These are phyloP conservation scores for Trogon surrucura DNA, from an alignment of 2,113 vertebrate genomes.

Conservation along the genomic window DNA sequence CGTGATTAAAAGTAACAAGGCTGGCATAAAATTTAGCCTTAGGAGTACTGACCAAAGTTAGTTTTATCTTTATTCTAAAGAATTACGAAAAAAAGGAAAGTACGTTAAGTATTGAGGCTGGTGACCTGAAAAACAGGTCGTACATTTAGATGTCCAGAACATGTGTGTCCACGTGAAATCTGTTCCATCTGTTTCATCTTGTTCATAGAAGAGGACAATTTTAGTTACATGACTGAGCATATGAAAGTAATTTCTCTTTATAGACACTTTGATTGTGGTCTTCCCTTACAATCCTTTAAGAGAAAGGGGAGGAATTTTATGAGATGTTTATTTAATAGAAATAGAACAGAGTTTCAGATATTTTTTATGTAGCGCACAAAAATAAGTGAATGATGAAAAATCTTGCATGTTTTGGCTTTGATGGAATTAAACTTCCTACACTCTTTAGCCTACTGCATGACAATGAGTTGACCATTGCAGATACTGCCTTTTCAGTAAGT, in stretches of 20 bases:
- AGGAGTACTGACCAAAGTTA: neutral
- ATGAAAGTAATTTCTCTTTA: neutral
- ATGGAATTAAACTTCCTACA: neutral
- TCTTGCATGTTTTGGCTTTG: neutral
- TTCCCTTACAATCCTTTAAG: neutral
- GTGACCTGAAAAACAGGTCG: neutral
- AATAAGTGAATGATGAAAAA: neutral
- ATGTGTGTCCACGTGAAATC: neutral
- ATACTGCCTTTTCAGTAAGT: neutral
- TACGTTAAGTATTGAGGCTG: neutral
- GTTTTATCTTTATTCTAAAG: neutral
- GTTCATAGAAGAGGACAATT: neutral
- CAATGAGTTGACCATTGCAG: neutral
- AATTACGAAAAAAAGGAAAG: neutral
- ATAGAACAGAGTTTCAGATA: neutral
- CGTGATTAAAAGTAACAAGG: neutral
- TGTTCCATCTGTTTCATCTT: neutral
- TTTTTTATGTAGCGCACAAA: neutral
- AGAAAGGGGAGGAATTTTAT: neutral
- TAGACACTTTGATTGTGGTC: neutral
- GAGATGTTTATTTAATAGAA: neutral
- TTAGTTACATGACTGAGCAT: neutral
- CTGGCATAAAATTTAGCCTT: neutral
- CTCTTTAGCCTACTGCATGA: accelerated
- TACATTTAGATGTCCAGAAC: neutral